A percentile compares a stretch with the other conserved stretches of the same genome.
phyloP scores from a whole-genome alignment of 2,113 vertebrate genomes.

The Mesocricetus auratus region DNA sequence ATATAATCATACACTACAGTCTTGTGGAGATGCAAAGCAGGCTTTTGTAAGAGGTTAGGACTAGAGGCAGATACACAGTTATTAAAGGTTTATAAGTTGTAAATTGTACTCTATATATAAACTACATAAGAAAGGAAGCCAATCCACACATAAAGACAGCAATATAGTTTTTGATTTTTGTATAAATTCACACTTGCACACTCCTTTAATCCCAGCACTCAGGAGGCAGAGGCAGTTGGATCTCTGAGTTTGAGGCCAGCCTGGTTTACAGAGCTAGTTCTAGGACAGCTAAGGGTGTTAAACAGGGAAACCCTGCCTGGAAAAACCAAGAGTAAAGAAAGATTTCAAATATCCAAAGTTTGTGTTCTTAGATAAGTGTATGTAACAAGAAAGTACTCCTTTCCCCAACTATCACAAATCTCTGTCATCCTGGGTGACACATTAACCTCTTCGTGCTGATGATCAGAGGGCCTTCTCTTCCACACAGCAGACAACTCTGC shows the following conservation, averaged over 20 bases:
- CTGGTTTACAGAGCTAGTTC: too few relatives aligned
- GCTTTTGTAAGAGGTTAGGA: not conserved
- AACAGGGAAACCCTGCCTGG: too few relatives aligned
- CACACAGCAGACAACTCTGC: not conserved
- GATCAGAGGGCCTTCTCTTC: not conserved
- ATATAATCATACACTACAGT: not conserved
- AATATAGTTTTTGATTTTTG: not conserved
- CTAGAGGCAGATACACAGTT: not conserved
- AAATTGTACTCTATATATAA: not conserved
- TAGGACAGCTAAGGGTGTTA: too few relatives aligned
- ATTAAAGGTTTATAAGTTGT: not conserved
- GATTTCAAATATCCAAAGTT: too few relatives aligned
- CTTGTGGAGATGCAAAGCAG: not conserved
- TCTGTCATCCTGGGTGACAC: slow-evolving; percentile 4
- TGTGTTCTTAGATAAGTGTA: not conserved
- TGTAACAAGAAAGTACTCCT: not conserved
- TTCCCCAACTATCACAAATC: not conserved
- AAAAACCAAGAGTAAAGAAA: too few relatives aligned
- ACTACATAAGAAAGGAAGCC: not conserved
- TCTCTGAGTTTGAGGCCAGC: too few relatives aligned
- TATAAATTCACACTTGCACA: not conserved
- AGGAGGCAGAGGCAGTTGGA: too few relatives aligned
- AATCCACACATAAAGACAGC: not conserved
- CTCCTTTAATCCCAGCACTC: too few relatives aligned
- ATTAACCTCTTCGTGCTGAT: not conserved